Base-by-base conservation (phyloP, 1,140 invertebrate species). In the Eumeta japonica region DNA sequence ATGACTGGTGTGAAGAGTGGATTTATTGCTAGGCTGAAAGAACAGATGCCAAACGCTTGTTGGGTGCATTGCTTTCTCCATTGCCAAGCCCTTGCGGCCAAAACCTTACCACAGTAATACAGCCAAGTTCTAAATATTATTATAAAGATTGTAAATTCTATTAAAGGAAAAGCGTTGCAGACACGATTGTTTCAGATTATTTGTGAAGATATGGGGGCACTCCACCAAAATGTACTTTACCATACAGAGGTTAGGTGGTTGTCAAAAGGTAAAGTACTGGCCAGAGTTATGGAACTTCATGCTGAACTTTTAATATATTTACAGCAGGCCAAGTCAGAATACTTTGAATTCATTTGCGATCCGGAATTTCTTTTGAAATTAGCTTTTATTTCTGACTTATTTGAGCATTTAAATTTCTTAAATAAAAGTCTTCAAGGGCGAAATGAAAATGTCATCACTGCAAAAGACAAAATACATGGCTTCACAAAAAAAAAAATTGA, bases 1-100 rank as follows among this genome's bases (percentile, higher is more conserved):
- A 65, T 66, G 54, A 51, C 53, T 32, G 51, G 59, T 31, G 43
- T 32, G 36, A 51, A 53, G 33, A 61, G 48, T 39, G 56, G 58
- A 42, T 48, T 63, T n/a, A n/a, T 58, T 41, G 37, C 42, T 18
- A 47, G 42, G 20, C 39, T 54, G 27, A 57, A 55, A 49, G 11
- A 46, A 45, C 40, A 43, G 37, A 52, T 52, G 35, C 57, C 50
- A 48, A 51, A 55, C 31, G 43, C 43, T 35, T 53, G 20, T 31
- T 49, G 45, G 45, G 36, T 43, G 29, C 54, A 66, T 41, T 58
- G 54, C 34, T 50, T 58, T 46, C 45, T 61, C 33, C 53, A 63
- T 48, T 43, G 48, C 33, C 48, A 59, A 46, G 51, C 47, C n/a
- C n/a, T 57, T 28, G 43, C 52, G 12, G 36, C 44, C 32, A 57